Conservation (phyloP, 2,797 vertebrate species). For the Geotrypetes seraphini region DNA sequence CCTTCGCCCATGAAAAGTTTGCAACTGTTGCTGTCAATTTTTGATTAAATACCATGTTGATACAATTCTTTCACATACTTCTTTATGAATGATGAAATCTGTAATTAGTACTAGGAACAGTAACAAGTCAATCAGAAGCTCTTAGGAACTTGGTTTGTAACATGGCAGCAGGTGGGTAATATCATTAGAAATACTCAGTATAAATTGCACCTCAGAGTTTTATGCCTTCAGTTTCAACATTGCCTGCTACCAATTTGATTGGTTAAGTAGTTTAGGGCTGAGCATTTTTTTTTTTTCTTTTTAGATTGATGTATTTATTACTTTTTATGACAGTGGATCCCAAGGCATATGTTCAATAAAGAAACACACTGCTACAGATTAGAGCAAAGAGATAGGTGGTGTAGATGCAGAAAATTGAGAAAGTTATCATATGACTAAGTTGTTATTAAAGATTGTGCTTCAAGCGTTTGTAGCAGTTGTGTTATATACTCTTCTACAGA, state of each 20-base stretch:
- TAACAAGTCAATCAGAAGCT: slow-evolving; percentile 46
- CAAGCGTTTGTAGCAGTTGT: slow-evolving; percentile 57
- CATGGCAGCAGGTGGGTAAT: slow-evolving; percentile 17
- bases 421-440: slow-evolving; percentile 59
- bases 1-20: slow-evolving; percentile 37
- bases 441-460: slow-evolving; percentile 58
- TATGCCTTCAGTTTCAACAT: slow-evolving; percentile 15
- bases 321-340: slow-evolving; percentile 69
- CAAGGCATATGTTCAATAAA: slow-evolving; percentile 69
- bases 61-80: slow-evolving; percentile 51
- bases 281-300: slow-evolving; percentile 42
- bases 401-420: slow-evolving; percentile 63
- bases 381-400: slow-evolving; percentile 48
- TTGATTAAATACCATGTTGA: slow-evolving; percentile 40
- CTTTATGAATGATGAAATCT: slow-evolving; percentile 38
- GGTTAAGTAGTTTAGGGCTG: slow-evolving; percentile 46
- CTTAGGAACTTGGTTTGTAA: slow-evolving; percentile 10
- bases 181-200: slow-evolving; percentile 15
- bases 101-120: slow-evolving; percentile 42
- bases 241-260: slow-evolving; percentile 46
- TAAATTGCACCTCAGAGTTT: slow-evolving; percentile 25
- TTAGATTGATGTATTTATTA: slow-evolving; percentile 76
- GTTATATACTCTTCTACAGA: slow-evolving; percentile 52
- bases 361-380: slow-evolving; percentile 53
- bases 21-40: slow-evolving; percentile 39